These are phyloP conservation scores for Peromyscus leucopus DNA, from an alignment of 2,113 vertebrate genomes.

Conservation along the genomic window DNA sequence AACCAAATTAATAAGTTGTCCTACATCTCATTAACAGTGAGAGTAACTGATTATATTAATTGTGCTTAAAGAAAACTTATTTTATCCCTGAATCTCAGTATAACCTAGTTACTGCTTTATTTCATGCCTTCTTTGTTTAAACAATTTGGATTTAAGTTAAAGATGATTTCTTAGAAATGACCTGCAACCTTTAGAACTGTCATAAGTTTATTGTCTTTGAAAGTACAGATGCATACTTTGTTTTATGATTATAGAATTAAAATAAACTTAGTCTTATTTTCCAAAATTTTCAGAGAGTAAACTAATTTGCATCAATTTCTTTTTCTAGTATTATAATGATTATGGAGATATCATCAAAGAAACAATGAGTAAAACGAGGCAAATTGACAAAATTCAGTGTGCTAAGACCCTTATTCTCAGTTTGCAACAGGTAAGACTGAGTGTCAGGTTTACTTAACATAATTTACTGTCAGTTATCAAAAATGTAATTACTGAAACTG, in stretches of 20 bases:
- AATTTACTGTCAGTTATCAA: not conserved
- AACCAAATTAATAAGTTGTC: slow-evolving; percentile 44
- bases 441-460: not conserved
- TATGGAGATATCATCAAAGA: slow-evolving; percentile 99
- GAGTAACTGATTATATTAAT: slow-evolving; percentile 51
- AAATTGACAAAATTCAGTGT: slow-evolving; percentile 99
- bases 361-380: slow-evolving; percentile 99
- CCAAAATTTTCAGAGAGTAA: slow-evolving; percentile 38
- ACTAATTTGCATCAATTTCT: slow-evolving; percentile 55
- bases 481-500: not conserved
- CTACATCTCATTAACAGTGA: not conserved
- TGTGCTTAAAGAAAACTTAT: slow-evolving; percentile 52
- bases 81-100: slow-evolving; percentile 7
- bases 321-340: slow-evolving; percentile 97
- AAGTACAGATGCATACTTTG: not conserved
- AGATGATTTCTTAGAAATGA: slow-evolving; percentile 49
- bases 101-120: slow-evolving; percentile 46
- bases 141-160: not conserved
- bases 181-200: not conserved
- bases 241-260: not conserved
- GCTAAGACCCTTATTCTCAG: slow-evolving; percentile 99
- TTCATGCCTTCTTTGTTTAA: slow-evolving; percentile 37
- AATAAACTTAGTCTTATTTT: slow-evolving; percentile 47
- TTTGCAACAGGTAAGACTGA: slow-evolving; percentile 95
- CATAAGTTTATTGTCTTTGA: not conserved